A percentile compares a stretch with the other conserved stretches of the same genome.
These are phyloP conservation scores for Andrena marginata DNA, from an alignment of 2,888 invertebrate genomes.

Conservation along the genomic window DNA sequence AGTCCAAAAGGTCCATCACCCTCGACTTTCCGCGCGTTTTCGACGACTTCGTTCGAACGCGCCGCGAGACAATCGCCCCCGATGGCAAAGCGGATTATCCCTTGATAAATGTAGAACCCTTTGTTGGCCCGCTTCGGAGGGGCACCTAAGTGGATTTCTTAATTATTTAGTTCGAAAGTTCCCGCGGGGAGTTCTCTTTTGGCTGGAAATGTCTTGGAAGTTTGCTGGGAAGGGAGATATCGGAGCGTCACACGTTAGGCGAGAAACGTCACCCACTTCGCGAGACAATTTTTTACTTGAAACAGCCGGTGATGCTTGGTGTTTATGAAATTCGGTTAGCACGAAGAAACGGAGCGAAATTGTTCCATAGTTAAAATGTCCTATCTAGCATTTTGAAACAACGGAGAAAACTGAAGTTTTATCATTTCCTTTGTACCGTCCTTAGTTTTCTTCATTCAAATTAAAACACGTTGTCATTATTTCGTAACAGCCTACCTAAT, in stretches of 20 bases:
- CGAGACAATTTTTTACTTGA: background rate
- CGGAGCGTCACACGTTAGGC: background rate
- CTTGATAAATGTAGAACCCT: conserved; percentile 73
- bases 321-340: too few relatives aligned
- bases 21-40: conserved; percentile 60
- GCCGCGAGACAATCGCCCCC: conserved; percentile 59
- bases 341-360: background rate
- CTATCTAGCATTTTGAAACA: too few relatives aligned
- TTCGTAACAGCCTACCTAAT: too few relatives aligned
- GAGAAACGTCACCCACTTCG: background rate
- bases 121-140: conserved; percentile 52
- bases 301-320: too few relatives aligned
- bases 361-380: too few relatives aligned
- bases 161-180: conserved; percentile 72
- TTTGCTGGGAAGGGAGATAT: background rate
- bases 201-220: conserved; percentile 23
- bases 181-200: conserved; percentile 27
- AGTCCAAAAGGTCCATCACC: conserved; percentile 42
- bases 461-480: too few relatives aligned
- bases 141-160: conserved; percentile 76
- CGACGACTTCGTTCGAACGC: conserved; percentile 61
- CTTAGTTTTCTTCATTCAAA: too few relatives aligned
- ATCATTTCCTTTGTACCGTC: too few relatives aligned
- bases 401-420: too few relatives aligned
- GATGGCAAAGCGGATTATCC: conserved; percentile 62